Evolutionary conservation across 2,797 vertebrate genomes (phyloP), one percentile per base, ranked within the genome.

Genomic region (Parauchenoglanis punctatus): DNA sequence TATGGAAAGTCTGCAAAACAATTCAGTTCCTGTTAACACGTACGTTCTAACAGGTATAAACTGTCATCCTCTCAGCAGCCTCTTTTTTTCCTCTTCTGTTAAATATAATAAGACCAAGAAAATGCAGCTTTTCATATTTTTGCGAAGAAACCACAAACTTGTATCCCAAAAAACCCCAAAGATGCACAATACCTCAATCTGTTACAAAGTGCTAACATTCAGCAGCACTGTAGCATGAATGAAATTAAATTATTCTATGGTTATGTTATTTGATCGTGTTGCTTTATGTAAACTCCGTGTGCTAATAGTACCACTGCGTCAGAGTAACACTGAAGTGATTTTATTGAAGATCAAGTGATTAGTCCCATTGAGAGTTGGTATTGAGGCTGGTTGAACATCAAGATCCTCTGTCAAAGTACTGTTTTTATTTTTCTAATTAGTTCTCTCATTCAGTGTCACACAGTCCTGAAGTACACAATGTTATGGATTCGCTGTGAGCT

Each of bases 291-390:
- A 46, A 35, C 35, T 15, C 54, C 56, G 6, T 44, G 15, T 44
- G 56, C 17, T 44, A 15, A 20, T 35, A 40, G 44, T 46, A 81
- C 40, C 56, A 40, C 18, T 35, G 23, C 12, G n/a, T 75, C 6
- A 56, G 72, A 76, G 46, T 56, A 28, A 76, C 23, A 59, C 8
- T 23, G 25, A 52, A 15, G 15, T 25, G 68, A 63, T 59, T 52
- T 40, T 20, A 73, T n/a, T 72, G 11, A 82, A 58, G 77, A 25
- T 4, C 70, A 28, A 85, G 75, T 46, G 63, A 40, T 76, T 31
- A 31, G 65, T 87, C 84, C 63, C 31, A 35, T 67, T 86, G 54
- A 31, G 52, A 87, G 35, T 31, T 17, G 10, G 84, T 49, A 25
- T 28, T 20, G 58, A 13, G 73, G 12, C 23, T 31, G 25, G 44